phyloP scores from a whole-genome alignment of 2,797 vertebrate genomes.

The Enteromius treurensis region DNA sequence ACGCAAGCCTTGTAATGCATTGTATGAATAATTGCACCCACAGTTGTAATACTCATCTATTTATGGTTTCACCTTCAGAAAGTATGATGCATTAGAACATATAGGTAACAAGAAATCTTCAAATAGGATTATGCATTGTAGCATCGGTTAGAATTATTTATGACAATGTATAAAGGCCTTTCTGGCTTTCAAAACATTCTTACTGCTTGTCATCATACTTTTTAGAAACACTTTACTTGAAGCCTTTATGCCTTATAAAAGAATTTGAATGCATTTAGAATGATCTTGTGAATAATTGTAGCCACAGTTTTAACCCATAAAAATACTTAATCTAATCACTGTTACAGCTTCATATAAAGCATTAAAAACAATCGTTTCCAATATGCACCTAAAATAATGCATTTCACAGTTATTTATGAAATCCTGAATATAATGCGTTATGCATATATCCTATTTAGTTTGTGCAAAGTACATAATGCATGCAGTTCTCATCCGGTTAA shows the following conservation, averaged over 20 bases:
- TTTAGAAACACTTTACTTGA: background rate
- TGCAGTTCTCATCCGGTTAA: background rate
- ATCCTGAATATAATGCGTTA: background rate
- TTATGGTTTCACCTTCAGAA: background rate
- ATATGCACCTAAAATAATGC: background rate
- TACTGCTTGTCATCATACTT: background rate
- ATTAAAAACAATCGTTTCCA: background rate
- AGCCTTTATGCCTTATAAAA: background rate
- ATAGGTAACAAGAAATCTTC: background rate
- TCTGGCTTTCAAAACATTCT: background rate
- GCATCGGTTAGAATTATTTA: background rate
- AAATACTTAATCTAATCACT: background rate
- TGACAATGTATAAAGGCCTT: background rate
- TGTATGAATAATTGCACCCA: background rate
- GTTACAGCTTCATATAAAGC: background rate
- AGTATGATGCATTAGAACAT: background rate
- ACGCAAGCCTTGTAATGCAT: background rate
- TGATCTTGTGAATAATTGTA: background rate
- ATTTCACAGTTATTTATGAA: background rate
- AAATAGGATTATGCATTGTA: background rate
- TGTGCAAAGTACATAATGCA: background rate
- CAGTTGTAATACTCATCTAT: background rate
- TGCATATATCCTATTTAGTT: background rate
- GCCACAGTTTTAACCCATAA: background rate
- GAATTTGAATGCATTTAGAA: background rate